Conservation (phyloP, 2,113 vertebrate genomes). For the Zapornia atra region DNA sequence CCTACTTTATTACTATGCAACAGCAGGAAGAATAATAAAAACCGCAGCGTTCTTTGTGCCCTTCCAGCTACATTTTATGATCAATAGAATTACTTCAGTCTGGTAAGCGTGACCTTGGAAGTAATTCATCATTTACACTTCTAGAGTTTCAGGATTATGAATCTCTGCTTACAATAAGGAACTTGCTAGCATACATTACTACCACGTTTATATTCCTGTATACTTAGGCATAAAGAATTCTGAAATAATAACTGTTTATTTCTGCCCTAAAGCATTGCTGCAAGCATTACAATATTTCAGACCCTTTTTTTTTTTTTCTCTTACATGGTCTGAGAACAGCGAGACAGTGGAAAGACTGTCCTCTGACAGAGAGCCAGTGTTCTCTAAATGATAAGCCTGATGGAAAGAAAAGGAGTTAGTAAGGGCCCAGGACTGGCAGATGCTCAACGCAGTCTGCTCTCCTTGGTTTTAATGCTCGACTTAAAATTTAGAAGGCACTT, state of each 20-base stretch:
- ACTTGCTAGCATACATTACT: not conserved
- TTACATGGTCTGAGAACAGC: not conserved
- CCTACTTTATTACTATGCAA: not conserved
- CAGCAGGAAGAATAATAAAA: not conserved
- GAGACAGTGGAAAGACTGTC: not conserved
- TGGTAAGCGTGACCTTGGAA: constrained; percentile 30
- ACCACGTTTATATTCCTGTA: not conserved
- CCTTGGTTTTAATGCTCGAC: not conserved
- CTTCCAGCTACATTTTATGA: not conserved
- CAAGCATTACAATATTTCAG: not conserved
- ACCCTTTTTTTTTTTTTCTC: not conserved
- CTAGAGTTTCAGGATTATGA: not conserved
- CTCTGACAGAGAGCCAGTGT: not conserved
- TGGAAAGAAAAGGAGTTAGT: not conserved
- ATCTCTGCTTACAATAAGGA: not conserved
- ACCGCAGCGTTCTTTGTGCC: not conserved
- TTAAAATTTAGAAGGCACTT: not conserved
- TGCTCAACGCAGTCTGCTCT: not conserved
- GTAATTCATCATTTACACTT: constrained; percentile 9
- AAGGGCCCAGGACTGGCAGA: not conserved
- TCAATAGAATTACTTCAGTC: constrained; percentile 20
- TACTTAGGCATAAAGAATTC: not conserved
- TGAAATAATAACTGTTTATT: not conserved
- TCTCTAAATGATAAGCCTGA: not conserved
- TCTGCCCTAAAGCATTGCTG: not conserved